Evolutionary conservation across 1,140 invertebrate genomes (phyloP).

Genomic region (Drosophila kanapiae): DNA sequence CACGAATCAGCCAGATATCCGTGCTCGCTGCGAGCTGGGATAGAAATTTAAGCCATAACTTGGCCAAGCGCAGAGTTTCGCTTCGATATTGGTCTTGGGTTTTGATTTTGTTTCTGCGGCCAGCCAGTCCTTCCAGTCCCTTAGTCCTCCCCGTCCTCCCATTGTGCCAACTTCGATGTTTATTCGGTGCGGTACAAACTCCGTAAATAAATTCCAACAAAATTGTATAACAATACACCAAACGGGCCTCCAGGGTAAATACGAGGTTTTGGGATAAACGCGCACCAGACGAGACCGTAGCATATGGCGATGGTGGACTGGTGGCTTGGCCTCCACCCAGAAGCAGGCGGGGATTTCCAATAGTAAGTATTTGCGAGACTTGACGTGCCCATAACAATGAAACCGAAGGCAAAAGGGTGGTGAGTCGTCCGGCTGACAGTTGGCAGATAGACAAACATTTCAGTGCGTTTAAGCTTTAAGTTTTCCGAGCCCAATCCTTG

Average conservation of each 20-base stretch:
- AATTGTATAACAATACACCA: constrained; percentile 82
- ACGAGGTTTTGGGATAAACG: constrained; percentile 51
- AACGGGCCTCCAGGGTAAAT: constrained; percentile 76
- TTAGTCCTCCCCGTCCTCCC: neutral
- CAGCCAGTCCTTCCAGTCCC: neutral
- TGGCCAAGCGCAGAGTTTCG: constrained; percentile 65
- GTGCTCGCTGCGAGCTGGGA: constrained; percentile 65
- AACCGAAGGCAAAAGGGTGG: constrained; percentile 17
- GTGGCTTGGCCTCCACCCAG: neutral
- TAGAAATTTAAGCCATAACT: constrained; percentile 81
- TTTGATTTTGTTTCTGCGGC: constrained; percentile 57
- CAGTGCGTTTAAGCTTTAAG: constrained; percentile 32
- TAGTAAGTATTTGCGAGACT: constrained; percentile 55
- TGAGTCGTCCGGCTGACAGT: neutral
- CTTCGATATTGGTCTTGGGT: constrained; percentile 70
- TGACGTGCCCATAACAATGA: constrained; percentile 63
- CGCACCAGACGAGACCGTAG: constrained; percentile 39
- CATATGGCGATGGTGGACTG: constrained; percentile 15
- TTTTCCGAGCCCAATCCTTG: constrained; percentile 3
- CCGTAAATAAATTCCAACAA: constrained; percentile 83
- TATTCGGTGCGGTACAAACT: constrained; percentile 80
- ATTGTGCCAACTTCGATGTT: constrained; percentile 78
- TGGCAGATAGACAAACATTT: constrained; percentile 57
- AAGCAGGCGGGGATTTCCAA: constrained; percentile 16
- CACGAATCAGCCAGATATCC: constrained; percentile 57